phyloP scores from a whole-genome alignment of 1,140 invertebrate genomes.

The Ceratina japonica region DNA sequence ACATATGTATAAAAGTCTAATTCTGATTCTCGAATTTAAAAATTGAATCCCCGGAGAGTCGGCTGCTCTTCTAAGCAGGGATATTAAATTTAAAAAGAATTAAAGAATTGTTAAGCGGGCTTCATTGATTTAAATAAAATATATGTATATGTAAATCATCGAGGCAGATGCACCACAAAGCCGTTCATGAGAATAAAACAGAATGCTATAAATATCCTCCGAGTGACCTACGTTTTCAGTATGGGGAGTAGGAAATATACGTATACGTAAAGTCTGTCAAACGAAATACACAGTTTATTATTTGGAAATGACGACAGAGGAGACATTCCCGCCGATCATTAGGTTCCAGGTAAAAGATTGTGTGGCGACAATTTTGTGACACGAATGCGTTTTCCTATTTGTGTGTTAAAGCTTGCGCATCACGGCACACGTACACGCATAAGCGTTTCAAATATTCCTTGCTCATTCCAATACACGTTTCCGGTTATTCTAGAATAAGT shows the following conservation, averaged over 20 bases:
- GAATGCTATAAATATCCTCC: conserved; percentile 70
- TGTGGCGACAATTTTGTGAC: conserved; percentile 14
- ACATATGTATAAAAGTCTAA: too few relatives aligned
- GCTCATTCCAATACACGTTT: background rate
- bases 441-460: conserved; percentile 7
- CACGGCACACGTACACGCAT: background rate
- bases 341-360: conserved; percentile 71
- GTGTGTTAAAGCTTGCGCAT: background rate
- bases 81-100: background rate
- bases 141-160: conserved; percentile 17
- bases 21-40: too few relatives aligned
- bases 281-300: conserved; percentile 68
- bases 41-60: too few relatives aligned
- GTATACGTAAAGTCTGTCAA: conserved; percentile 68
- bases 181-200: conserved; percentile 63
- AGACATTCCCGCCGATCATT: conserved; percentile 70
- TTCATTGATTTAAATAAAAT: conserved; percentile 27
- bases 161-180: conserved; percentile 39
- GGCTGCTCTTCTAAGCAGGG: background rate
- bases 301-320: conserved; percentile 71
- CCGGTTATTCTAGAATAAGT: background rate
- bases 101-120: background rate
- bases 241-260: conserved; percentile 69
- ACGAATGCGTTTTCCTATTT: background rate
- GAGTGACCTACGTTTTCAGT: conserved; percentile 66